These are phyloP conservation scores for Semaprochilodus insignis DNA, from an alignment of 2,797 vertebrate genomes.

Conservation along the genomic window DNA sequence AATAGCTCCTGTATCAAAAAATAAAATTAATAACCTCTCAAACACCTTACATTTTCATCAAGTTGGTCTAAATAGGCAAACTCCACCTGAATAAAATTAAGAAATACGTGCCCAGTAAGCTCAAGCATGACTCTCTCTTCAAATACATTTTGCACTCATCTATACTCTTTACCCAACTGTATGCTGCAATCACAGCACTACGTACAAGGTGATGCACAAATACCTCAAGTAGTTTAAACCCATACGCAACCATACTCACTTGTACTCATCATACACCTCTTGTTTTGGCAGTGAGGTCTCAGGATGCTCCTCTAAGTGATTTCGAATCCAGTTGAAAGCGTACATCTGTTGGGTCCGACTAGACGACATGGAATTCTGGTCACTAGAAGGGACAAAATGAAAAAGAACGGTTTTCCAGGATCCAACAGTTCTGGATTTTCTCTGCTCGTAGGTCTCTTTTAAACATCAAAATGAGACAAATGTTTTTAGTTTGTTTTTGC, in stretches of 20 bases:
- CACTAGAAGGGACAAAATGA: conserved; percentile 74
- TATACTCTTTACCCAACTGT: neutral
- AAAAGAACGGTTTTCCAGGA: conserved; percentile 47
- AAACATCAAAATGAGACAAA: conserved; percentile 30
- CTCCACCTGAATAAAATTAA: neutral
- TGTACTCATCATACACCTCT: conserved; percentile 99
- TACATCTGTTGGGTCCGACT: conserved; percentile 98
- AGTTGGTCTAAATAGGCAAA: neutral
- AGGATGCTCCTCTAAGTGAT: conserved; percentile 96
- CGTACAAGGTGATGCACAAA: neutral
- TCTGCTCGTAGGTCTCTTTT: conserved; percentile 43
- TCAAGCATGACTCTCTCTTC: neutral
- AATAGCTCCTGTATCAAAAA: conserved; percentile 91
- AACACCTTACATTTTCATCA: too few species aligned
- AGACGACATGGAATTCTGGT: conserved; percentile 96
- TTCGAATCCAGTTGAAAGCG: conserved; percentile 98
- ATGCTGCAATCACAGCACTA: neutral
- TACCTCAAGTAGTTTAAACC: neutral
- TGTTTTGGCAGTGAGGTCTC: conserved; percentile 99
- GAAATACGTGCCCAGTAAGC: neutral
- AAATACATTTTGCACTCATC: neutral
- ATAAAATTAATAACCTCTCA: neutral
- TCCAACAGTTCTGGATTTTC: conserved; percentile 26
- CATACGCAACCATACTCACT: conserved; percentile 83
- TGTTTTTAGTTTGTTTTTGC: conserved; percentile 43